These are phyloP conservation scores for Pinna nobilis DNA, from an alignment of 1,140 invertebrate genomes.

Conservation along the genomic window DNA sequence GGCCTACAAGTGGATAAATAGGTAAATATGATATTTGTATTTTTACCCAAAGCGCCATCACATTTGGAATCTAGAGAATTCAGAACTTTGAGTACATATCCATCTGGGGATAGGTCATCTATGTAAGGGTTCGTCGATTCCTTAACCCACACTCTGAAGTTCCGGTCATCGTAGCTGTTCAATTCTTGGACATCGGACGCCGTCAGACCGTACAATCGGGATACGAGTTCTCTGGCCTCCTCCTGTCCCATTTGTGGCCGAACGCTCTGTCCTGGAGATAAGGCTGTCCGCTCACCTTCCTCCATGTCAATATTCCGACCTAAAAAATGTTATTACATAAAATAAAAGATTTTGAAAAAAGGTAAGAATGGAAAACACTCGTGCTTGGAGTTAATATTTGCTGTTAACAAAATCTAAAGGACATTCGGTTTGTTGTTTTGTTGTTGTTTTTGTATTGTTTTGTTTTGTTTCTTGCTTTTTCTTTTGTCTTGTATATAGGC, in stretches of 20 bases:
- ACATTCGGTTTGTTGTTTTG: too few species aligned
- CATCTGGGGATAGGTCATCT: slow-evolving; percentile 69
- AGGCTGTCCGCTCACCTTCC: not conserved
- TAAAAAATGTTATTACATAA: too few species aligned
- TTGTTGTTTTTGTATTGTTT: too few species aligned
- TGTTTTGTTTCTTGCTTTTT: too few species aligned
- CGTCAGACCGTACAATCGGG: slow-evolving; percentile 82
- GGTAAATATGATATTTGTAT: too few species aligned
- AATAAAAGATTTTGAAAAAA: too few species aligned
- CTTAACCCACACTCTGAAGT: slow-evolving; percentile 78
- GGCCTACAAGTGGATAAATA: too few species aligned
- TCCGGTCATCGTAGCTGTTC: slow-evolving; percentile 88
- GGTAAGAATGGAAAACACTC: too few species aligned
- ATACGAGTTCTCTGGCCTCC: slow-evolving; percentile 75
- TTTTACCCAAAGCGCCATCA: slow-evolving; percentile 77
- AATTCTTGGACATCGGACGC: slow-evolving; percentile 81
- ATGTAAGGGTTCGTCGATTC: slow-evolving; percentile 43
- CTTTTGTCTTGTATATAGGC: too few species aligned
- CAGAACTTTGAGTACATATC: slow-evolving; percentile 87
- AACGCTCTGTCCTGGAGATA: slow-evolving; percentile 27
- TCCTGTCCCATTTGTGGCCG: slow-evolving; percentile 32
- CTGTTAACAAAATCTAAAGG: too few species aligned
- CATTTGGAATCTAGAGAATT: slow-evolving; percentile 87
- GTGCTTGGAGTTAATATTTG: too few species aligned
- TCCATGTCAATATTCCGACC: too few species aligned